Conservation (phyloP, 2,888 invertebrate genomes). For the Macaria liturata region DNA sequence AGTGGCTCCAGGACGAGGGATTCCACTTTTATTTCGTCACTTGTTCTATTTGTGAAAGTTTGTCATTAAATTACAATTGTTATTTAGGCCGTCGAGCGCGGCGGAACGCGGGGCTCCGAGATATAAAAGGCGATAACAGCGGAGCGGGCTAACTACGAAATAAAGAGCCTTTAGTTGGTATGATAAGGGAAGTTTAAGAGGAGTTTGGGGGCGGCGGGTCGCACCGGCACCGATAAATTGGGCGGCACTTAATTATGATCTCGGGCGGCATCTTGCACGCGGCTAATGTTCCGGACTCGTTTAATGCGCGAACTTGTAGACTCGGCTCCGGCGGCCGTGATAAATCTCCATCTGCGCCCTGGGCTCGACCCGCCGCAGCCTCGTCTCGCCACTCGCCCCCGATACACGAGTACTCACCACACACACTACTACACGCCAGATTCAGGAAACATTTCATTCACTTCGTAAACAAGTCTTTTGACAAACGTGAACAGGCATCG, state of each 20-base stretch:
- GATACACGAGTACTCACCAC: constrained; percentile 8
- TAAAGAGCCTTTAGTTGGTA: constrained; percentile 78
- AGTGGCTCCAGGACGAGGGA: constrained; percentile 41
- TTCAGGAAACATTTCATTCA: no score
- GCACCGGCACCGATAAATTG: constrained; percentile 76
- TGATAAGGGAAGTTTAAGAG: constrained; percentile 81
- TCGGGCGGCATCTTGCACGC: constrained; percentile 82
- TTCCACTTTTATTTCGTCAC: constrained; percentile 28
- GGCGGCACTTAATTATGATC: constrained; percentile 84
- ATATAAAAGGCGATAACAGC: constrained; percentile 75
- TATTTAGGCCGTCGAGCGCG: constrained; percentile 22
- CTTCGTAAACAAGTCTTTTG: no score
- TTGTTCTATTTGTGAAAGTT: constrained; percentile 28
- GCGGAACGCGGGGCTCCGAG: constrained; percentile 16
- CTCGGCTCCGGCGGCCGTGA: constrained; percentile 77
- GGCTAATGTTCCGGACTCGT: constrained; percentile 82
- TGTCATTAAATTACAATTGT: constrained; percentile 32
- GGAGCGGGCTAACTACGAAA: constrained; percentile 76
- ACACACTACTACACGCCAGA: no score
- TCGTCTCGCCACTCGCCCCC: constrained; percentile 29
- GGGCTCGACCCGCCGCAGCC: constrained; percentile 46
- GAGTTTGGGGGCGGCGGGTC: constrained; percentile 74
- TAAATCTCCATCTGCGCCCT: constrained; percentile 77
- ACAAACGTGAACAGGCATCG: no score
- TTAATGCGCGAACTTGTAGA: constrained; percentile 82